Conservation (phyloP, 2,888 invertebrate genomes). For the Drosophila seclusa region DNA sequence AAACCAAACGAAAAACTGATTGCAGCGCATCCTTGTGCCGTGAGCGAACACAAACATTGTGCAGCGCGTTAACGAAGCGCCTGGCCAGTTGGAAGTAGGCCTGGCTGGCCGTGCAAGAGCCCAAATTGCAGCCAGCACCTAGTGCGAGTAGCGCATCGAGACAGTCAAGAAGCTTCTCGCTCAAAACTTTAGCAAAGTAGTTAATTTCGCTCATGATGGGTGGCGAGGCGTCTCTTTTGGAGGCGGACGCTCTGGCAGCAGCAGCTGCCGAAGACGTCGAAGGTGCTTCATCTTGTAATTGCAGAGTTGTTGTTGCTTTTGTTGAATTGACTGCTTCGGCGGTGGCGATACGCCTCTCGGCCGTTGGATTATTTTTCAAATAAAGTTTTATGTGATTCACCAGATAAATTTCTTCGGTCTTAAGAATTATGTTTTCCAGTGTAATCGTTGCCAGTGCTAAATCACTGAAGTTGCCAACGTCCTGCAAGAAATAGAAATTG, state of each 20-base stretch:
- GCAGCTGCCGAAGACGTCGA: constrained; percentile 75
- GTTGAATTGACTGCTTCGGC: constrained; percentile 21
- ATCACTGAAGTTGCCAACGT: constrained; percentile 83
- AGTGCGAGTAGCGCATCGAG: constrained; percentile 71
- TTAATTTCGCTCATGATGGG: constrained; percentile 82
- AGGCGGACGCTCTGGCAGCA: constrained; percentile 51
- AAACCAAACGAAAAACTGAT: constrained; percentile 79
- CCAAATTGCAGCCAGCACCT: constrained; percentile 41
- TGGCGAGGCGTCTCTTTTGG: constrained; percentile 40
- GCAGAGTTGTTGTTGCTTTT: constrained; percentile 38
- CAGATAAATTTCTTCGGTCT: constrained; percentile 85
- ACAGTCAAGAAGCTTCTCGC: constrained; percentile 82
- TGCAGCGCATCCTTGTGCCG: constrained; percentile 81
- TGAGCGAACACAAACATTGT: constrained; percentile 80
- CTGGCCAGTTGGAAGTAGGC: constrained; percentile 80
- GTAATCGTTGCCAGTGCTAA: constrained; percentile 84
- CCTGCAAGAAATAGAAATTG: constrained; percentile 62
- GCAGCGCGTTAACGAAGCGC: constrained; percentile 82
- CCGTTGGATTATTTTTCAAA: constrained; percentile 84
- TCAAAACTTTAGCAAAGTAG: constrained; percentile 84
- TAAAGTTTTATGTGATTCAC: constrained; percentile 85
- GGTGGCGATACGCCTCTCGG: constrained; percentile 48
- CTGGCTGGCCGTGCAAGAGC: constrained; percentile 29
- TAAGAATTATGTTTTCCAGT: constrained; percentile 84
- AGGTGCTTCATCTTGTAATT: constrained; percentile 71